Conservation (phyloP, 2,888 invertebrate genomes). For the Drosophila anomalata region DNA sequence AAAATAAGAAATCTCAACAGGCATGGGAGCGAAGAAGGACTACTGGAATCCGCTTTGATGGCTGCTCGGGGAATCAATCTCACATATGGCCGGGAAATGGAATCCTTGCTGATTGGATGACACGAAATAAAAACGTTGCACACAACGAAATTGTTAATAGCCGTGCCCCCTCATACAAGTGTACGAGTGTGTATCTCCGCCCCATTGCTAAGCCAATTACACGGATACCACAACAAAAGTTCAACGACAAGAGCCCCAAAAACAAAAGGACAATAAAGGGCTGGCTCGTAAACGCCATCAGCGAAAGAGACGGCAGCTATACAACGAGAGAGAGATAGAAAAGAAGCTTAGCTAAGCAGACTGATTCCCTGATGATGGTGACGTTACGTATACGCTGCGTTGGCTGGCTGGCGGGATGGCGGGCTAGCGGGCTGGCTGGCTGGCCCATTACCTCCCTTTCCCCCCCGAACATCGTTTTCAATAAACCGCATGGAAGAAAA, state of each 20-base stretch:
- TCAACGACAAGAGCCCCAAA: slow-evolving; percentile 39
- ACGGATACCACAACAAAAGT: slow-evolving; percentile 35
- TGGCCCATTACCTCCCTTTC: no score
- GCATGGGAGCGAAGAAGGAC: not conserved
- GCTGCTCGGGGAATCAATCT: slow-evolving; percentile 65
- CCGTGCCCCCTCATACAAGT: not conserved
- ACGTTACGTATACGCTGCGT: slow-evolving; percentile 49
- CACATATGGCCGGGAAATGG: slow-evolving; percentile 48
- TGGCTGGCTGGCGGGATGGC: slow-evolving; percentile 8
- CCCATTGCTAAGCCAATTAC: slow-evolving; percentile 63
- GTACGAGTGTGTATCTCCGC: slow-evolving; percentile 5
- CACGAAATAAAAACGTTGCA: slow-evolving; percentile 61
- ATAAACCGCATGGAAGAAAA: slow-evolving; percentile 52
- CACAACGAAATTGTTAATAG: slow-evolving; percentile 59
- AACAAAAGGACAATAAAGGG: slow-evolving; percentile 75
- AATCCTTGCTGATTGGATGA: slow-evolving; percentile 64
- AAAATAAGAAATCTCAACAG: slow-evolving; percentile 2
- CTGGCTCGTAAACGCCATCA: slow-evolving; percentile 62
- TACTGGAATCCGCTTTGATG: slow-evolving; percentile 36
- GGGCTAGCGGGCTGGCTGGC: slow-evolving; percentile 17
- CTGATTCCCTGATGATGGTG: slow-evolving; percentile 12
- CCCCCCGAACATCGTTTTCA: slow-evolving; percentile 49
- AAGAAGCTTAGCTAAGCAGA: slow-evolving; percentile 68
- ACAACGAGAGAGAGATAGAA: slow-evolving; percentile 1
- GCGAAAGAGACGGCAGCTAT: not conserved